These are phyloP conservation scores for Chelon labrosus DNA, from an alignment of 2,797 vertebrate species.

Conservation along the genomic window DNA sequence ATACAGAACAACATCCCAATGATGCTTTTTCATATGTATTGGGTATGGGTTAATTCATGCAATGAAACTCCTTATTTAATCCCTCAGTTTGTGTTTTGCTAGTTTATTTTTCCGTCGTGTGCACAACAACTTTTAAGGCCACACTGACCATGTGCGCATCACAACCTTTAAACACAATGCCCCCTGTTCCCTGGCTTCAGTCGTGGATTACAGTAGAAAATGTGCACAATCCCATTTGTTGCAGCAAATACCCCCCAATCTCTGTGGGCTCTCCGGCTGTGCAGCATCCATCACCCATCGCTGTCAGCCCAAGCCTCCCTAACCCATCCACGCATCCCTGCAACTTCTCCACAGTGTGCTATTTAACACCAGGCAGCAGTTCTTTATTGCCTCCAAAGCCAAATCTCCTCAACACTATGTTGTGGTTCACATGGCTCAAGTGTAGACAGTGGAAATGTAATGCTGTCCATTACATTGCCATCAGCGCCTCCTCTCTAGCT, in stretches of 20 bases:
- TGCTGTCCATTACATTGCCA: constrained; percentile 24
- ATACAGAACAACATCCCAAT: no score
- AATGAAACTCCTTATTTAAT: neutral
- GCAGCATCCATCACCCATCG: constrained; percentile 63
- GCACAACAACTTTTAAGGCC: constrained; percentile 10
- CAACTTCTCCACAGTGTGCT: constrained; percentile 38
- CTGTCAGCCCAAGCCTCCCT: constrained; percentile 53
- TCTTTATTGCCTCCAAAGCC: constrained; percentile 28
- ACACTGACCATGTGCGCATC: constrained; percentile 10
- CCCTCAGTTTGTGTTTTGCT: constrained; percentile 2
- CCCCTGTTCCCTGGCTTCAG: constrained; percentile 38
- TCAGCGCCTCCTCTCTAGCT: constrained; percentile 1
- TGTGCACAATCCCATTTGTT: constrained; percentile 70
- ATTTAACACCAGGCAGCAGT: constrained; percentile 44
- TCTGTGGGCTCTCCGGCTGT: constrained; percentile 43
- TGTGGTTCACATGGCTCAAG: constrained; percentile 36
- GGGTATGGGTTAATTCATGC: neutral
- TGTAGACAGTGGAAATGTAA: constrained; percentile 23
- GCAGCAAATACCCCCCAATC: constrained; percentile 62
- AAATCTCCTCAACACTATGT: constrained; percentile 39
- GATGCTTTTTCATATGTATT: no score
- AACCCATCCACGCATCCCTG: constrained; percentile 34
- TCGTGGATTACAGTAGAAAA: constrained; percentile 62
- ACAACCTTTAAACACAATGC: constrained; percentile 27
- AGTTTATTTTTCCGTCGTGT: constrained; percentile 4